Base-by-base conservation (phyloP, 2,113 vertebrate genomes). In the Pseudorhombus dupliciocellatus region DNA sequence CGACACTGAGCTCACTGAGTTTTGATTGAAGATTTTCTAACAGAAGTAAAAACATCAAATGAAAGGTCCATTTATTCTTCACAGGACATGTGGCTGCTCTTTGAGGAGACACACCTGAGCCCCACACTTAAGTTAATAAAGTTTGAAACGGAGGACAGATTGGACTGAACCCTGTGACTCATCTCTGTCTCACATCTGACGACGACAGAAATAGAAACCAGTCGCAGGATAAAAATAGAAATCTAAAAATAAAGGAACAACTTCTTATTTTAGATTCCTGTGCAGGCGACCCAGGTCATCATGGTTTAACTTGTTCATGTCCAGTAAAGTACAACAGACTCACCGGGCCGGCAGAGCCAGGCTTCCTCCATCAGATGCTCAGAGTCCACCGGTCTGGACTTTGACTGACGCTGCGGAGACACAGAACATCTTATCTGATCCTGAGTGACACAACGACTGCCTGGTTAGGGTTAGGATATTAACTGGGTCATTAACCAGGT, bases 361-460 rank as follows among this genome's bases (percentile, higher is more conserved):
- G 50, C 31, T 81, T 71, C 72, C 81, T 85, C 86, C 88, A 86
- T 87, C 59, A 86, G 88, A 80, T 10, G 31, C 46, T 75, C 81
- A 86, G 42, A 84, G 89, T 83, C 84, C 86, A 58, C 44, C 4
- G 4, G 51, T 10, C 48, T 42, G 85, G 84, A 92, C 91, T 92
- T 92, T 83, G 74, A 8, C 68, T 81, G 48, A 69, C 40, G 28
- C n/a, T 34, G n/a, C n/a, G 55, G 44, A 46, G 18, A 18, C 6
- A 18, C 1, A 18, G 5, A 18, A 6, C 42, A 20, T 46, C 16
- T 46, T 75, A 77, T 84, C 75, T 56, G 80, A 63, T 20, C 65
- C 53, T 37, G 34, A 46, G 0, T 46, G 42, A 18, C 42, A 53
- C 51, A 50, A 21, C 48, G 3, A 11, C 31, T 10, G 9, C 31